Evolutionary conservation across 2,113 vertebrate species (phyloP), one percentile per base, ranked within the genome.

Genomic region (Myxocyprinus asiaticus): DNA sequence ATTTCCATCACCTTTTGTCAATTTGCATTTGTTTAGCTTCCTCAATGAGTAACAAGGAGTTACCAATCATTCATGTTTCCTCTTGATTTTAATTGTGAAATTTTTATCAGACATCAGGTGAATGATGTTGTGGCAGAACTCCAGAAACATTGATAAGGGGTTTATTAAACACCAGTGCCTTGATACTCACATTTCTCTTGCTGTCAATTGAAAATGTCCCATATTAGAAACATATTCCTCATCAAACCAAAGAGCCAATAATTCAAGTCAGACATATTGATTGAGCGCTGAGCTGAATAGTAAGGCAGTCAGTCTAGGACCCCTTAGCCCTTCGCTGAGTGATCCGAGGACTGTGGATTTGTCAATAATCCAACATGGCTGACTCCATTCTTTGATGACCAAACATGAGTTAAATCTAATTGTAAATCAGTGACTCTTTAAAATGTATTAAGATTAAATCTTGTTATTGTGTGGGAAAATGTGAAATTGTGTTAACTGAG

Each of bases 241-340:
- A n/a, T 33, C 69, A 9, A 59, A 70, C 11, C 47, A 42, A 50
- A 58, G 76, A 64, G 78, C 42, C 5, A 43, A 62, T 71, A 61
- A 71, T 53, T 80, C 77, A 43, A 63, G n/a, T 62, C 67, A 51
- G 76, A 68, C 71, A n/a, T n/a, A n/a, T n/a, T n/a, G n/a, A n/a
- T n/a, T 33, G 22, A 33, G 22, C 3, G 22, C 22, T 33, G 22
- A 33, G 22, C 22, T 58, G 79, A 83, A 81, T 80, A 68, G 69
- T 76, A 78, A 70, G 9, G 75, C 58, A 75, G 56, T 22, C 50
- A 61, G 64, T 70, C 73, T 67, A 85, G 74, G 81, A 81, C 84
- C 48, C 22, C 7, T n/a, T 3, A 78, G 78, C 62, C 82, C 81
- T 86, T 78, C 48, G 82, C 15, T 43, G 50, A 76, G 70, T 56